Evolutionary conservation across 2,797 vertebrate species (phyloP), one percentile per base, ranked within the genome.

Genomic region (Melanotaenia boesemani): DNA sequence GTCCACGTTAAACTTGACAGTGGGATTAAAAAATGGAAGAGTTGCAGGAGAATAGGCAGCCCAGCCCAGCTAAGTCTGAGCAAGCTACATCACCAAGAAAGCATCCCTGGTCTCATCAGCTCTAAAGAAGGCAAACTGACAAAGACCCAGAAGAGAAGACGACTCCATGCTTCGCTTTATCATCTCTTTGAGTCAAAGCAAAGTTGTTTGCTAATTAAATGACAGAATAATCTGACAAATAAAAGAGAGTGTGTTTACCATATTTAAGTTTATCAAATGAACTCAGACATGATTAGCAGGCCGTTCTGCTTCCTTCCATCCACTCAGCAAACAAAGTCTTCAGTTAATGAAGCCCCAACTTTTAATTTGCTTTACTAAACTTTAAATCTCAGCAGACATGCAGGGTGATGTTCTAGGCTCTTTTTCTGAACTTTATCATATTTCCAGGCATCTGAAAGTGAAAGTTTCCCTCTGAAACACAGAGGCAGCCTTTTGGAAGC

Each of bases 221-320:
- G 20, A 12, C 20, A 66, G 72, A 63, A 70, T 16, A 5, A 1
- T 64, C 57, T 60, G 52, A 58, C 41, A 65, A 63, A 67, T 34
- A 10, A 37, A 32, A 39, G 39, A 3, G 7, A 39, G 24, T 66
- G 55, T 70, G 72, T 63, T 77, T 74, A 67, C 63, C 61, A 71
- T 36, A 63, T 73, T 65, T 79, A 72, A 74, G 61, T 70, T 77
- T 52, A 70, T 80, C 66, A 78, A 66, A 63, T 79, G 46, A 79
- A 75, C 66, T 77, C 57, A 15, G 65, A 70, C 69, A 63, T 82
- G 68, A 79, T 75, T 72, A 76, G 63, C n/a, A 16, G 55, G 54
- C 48, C 41, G 22, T 56, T 77, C 52, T 63, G 71, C n/a, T 63
- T 75, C 34, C 59, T 9, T 80, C 78, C 58, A 74, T 84, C 74